A percentile compares a stretch with the other conserved stretches of the same genome.
phyloP scores from a whole-genome alignment of 2,888 invertebrate genomes.

The Argyresthia goedartella region DNA sequence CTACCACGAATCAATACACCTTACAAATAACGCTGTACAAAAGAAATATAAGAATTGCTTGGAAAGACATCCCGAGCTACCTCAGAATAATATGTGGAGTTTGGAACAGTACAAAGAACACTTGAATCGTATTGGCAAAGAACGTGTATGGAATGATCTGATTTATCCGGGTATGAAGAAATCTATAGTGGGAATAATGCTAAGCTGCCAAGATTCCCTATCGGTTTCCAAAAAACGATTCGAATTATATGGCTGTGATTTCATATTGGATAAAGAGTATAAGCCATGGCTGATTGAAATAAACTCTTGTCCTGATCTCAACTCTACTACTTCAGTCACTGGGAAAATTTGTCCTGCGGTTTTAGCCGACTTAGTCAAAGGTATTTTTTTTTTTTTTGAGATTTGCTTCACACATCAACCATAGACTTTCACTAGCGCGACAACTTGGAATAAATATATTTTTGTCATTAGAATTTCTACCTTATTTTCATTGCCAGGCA shows the following conservation, averaged over 20 bases:
- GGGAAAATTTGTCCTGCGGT: constrained; percentile 85
- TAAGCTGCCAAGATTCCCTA: constrained; percentile 82
- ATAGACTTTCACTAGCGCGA: too few species aligned
- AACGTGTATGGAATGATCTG: constrained; percentile 76
- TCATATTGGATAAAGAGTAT: constrained; percentile 87
- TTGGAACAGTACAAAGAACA: constrained; percentile 78
- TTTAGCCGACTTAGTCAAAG: constrained; percentile 89
- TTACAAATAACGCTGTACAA: constrained; percentile 91
- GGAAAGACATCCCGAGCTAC: constrained; percentile 73
- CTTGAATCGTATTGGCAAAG: constrained; percentile 65
- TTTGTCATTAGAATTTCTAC: too few species aligned
- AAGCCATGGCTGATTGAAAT: constrained; percentile 94
- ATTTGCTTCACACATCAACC: too few species aligned
- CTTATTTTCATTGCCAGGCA: too few species aligned
- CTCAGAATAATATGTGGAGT: constrained; percentile 89
- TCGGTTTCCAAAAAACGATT: constrained; percentile 80
- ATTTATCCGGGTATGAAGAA: constrained; percentile 90
- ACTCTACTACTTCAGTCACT: constrained; percentile 85
- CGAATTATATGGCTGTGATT: constrained; percentile 94
- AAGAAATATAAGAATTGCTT: constrained; percentile 74
- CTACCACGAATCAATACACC: constrained; percentile 87
- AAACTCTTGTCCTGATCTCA: constrained; percentile 89
- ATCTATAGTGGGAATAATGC: constrained; percentile 83
- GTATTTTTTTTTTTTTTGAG: constrained; percentile 38
- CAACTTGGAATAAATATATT: too few species aligned